A percentile compares a stretch with the other conserved stretches of the same genome.
Evolutionary conservation across 1,140 invertebrate genomes (phyloP).

Genomic region (Drosophila seguyi): DNA sequence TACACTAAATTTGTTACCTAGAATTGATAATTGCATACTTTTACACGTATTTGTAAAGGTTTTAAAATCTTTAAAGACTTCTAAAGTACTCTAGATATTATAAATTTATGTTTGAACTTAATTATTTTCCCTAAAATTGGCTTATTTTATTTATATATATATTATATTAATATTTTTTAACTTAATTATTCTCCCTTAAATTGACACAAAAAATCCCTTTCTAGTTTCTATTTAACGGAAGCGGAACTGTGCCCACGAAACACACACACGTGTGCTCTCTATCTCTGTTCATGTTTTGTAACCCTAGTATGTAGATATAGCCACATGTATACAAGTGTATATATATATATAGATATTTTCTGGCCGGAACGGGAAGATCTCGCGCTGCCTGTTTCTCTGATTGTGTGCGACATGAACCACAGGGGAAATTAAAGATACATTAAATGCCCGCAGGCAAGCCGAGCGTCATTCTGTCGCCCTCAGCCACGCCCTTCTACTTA

Average conservation of each 20-base stretch:
- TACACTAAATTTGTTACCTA: too few species aligned
- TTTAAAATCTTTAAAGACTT: background rate
- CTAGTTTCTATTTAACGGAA: conserved; percentile 14
- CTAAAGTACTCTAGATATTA: background rate
- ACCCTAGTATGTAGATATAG: conserved; percentile 13
- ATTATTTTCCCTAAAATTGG: background rate
- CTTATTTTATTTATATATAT: too few species aligned
- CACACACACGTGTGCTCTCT: conserved; percentile 14
- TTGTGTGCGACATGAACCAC: conserved; percentile 78
- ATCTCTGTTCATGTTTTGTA: background rate
- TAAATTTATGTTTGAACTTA: background rate
- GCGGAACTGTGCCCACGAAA: conserved; percentile 2
- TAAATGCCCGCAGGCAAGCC: conserved; percentile 71
- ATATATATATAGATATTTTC: conserved; percentile 30
- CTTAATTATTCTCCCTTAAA: too few species aligned
- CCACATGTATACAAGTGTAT: conserved; percentile 6
- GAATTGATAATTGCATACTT: background rate
- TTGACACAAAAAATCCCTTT: too few species aligned
- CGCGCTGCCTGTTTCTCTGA: conserved; percentile 56
- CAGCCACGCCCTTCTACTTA: conserved; percentile 18
- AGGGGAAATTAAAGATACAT: conserved; percentile 83
- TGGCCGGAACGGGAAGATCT: conserved; percentile 20
- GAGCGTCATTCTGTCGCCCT: conserved; percentile 25
- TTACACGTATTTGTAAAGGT: background rate
- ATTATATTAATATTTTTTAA: too few species aligned